Conservation (phyloP, 2,113 vertebrate species). For the Synodontis membranacea region DNA sequence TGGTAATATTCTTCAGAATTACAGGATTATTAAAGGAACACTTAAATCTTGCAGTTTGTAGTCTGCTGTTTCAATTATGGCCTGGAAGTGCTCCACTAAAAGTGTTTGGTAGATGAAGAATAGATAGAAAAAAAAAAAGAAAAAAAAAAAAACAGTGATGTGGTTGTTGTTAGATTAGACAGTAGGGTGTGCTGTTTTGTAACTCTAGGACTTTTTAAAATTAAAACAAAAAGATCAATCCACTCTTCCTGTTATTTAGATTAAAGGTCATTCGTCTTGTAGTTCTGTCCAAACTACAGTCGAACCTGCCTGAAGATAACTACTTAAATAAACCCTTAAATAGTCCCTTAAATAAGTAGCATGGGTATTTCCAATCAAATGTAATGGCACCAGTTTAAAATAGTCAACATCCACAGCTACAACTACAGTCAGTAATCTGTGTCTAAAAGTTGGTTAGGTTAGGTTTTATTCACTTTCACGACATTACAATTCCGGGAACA, state of each 20-base stretch:
- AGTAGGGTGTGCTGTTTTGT: constrained; percentile 57
- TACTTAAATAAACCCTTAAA: neutral
- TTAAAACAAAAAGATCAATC: neutral
- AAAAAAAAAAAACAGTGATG: neutral
- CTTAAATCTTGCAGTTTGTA: neutral
- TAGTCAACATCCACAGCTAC: neutral
- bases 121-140: neutral
- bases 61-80: neutral
- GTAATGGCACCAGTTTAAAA: neutral
- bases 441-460: neutral
- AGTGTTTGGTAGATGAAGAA: neutral
- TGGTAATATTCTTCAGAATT: neutral
- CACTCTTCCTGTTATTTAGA: neutral
- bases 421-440: neutral
- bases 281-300: neutral
- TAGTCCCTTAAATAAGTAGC: neutral
- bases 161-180: constrained; percentile 32
- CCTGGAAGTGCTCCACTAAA: neutral
- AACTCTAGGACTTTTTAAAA: neutral
- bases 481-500: neutral
- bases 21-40: constrained; percentile 13
- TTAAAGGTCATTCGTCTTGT: neutral
- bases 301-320: neutral
- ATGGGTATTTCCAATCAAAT: neutral
- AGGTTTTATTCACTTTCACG: neutral